Percentiles rank a stretch among this genome's conserved stretches.
These are phyloP conservation scores for Gadopsis marmoratus DNA, from an alignment of 2,797 vertebrate species.

Conservation along the genomic window DNA sequence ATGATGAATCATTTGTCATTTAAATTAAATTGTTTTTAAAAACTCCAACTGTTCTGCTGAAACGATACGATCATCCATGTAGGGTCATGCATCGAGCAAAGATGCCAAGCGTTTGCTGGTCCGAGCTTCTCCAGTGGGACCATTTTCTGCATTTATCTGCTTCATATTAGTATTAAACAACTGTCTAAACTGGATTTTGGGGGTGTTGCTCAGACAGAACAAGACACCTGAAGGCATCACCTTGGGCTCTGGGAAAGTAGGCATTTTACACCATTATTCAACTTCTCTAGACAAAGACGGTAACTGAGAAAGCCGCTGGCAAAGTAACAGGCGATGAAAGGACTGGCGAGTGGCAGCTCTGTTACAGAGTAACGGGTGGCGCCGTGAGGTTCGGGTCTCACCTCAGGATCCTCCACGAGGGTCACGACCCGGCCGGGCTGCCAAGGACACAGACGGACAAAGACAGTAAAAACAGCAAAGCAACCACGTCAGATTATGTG, in stretches of 20 bases:
- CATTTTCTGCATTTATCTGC: background rate
- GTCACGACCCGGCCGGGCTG: conserved; percentile 99
- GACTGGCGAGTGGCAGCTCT: background rate
- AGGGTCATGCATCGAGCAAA: background rate
- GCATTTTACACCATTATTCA: background rate
- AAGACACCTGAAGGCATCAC: background rate
- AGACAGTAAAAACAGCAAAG: too few relatives aligned
- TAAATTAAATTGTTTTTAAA: too few relatives aligned
- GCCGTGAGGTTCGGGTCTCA: conserved; percentile 63
- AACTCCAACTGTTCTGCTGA: background rate
- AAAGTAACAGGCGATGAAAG: conserved; percentile 6
- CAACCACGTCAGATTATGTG: background rate
- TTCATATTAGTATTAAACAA: background rate
- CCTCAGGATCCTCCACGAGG: conserved; percentile 94
- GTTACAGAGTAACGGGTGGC: background rate
- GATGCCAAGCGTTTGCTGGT: background rate
- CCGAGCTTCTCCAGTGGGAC: background rate
- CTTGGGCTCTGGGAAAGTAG: background rate
- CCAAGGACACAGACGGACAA: conserved; percentile 37
- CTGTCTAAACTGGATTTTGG: background rate
- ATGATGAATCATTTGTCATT: too few relatives aligned
- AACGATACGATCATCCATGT: background rate
- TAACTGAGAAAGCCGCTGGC: background rate
- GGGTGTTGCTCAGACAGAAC: background rate
- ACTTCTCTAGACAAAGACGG: background rate